Evolutionary conservation across 2,113 vertebrate genomes (phyloP), one percentile per base, ranked within the genome.

Genomic region (Orycteropus afer): DNA sequence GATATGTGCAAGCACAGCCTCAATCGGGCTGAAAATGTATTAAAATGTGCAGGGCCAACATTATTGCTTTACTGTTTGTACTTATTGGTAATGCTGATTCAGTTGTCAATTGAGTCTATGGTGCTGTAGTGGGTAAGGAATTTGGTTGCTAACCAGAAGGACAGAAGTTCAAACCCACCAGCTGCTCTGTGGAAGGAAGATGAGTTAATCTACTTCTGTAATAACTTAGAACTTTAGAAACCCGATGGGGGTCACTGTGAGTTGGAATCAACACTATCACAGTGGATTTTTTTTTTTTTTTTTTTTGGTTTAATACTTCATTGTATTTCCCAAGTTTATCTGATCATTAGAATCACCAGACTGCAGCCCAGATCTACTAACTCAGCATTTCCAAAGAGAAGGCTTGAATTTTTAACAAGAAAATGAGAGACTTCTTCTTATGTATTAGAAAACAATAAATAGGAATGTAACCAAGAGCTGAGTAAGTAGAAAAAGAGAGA

Each of bases 31-130:
- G 12, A 90, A 90, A 29, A 23, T 80, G 14, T 90, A 84, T 85
- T 93, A 85, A 94, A 80, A 84, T 81, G 59, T 34, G 57, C 57
- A 90, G 55, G 37, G 34, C 76, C 27, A 91, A 45, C 53, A 76
- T 91, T 25, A 84, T 84, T 89, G 22, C 32, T 96, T 13, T 71
- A 6, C 42, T 76, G 32, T 84, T 76, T 76, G 83, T 93, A 74
- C 34, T 42, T 83, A 93, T 55, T 80, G 69, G 7, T 87, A 85
- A 76, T 23, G 22, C 65, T 76, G 11, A 84, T 81, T 42, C 32
- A 86, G 23, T 63, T 42, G 15, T 93, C 91, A 76, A 61, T 84
- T 81, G 55, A 23, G 15, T 85, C 37, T 91, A 80, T 37, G 71
- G 9, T 78, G 57, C 55, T 29, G 0, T 89, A n/a, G n/a, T n/a